Conservation (phyloP, 2,797 vertebrate genomes). For the Silurus lanzhouensis region DNA sequence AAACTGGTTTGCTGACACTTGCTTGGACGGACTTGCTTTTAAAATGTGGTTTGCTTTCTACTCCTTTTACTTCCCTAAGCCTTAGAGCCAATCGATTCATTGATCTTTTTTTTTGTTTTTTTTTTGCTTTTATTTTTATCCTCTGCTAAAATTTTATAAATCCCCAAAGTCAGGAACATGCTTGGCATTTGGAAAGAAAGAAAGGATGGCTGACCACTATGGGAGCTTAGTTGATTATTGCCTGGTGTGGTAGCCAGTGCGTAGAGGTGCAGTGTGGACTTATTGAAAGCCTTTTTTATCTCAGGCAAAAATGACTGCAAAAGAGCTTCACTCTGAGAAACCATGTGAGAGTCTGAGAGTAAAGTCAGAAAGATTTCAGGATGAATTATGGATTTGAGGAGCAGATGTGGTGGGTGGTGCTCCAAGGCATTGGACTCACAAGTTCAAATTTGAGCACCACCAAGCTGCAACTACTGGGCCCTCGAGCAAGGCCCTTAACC, state of each 20-base stretch:
- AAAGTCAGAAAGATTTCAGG: background rate
- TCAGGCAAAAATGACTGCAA: background rate
- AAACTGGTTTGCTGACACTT: slow-evolving; percentile 26
- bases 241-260: slow-evolving; percentile 21
- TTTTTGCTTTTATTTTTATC: background rate
- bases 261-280: slow-evolving; percentile 18
- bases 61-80: slow-evolving; percentile 24
- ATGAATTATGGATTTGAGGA: too few species aligned
- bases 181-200: slow-evolving; percentile 41
- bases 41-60: slow-evolving; percentile 22
- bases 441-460: too few species aligned
- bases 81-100: slow-evolving; percentile 18
- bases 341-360: background rate
- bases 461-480: too few species aligned
- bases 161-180: slow-evolving; percentile 27
- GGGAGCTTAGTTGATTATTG: slow-evolving; percentile 35
- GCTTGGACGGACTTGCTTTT: slow-evolving; percentile 25
- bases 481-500: too few species aligned
- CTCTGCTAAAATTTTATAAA: slow-evolving; percentile 39
- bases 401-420: too few species aligned
- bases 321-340: background rate
- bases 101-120: slow-evolving; percentile 12
- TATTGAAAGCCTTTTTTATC: slow-evolving; percentile 11
- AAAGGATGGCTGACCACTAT: slow-evolving; percentile 19
- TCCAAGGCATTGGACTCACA: too few species aligned